Conservation (phyloP, 2,113 vertebrate species). For the Jaculus jaculus region DNA sequence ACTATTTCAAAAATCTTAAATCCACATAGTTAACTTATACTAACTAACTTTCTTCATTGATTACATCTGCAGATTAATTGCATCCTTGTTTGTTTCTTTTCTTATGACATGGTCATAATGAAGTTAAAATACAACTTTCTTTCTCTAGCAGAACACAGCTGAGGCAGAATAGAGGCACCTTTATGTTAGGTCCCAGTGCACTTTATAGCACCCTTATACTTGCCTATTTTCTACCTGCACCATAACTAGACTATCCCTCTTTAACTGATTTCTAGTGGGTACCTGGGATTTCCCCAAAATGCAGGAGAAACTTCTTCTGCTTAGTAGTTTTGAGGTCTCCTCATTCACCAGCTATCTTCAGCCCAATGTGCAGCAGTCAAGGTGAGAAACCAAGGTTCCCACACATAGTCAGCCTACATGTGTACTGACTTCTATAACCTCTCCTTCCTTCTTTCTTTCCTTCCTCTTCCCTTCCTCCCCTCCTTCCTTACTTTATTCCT, state of each 20-base stretch:
- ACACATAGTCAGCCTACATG: not conserved
- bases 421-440: not conserved
- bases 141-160: not conserved
- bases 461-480: too few species aligned
- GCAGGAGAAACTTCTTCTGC: not conserved
- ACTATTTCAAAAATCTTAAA: not conserved
- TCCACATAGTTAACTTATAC: not conserved
- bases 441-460: too few species aligned
- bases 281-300: not conserved
- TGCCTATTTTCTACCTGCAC: not conserved
- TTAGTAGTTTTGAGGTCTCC: not conserved
- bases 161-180: not conserved
- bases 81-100: not conserved
- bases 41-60: not conserved
- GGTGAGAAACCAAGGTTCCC: not conserved
- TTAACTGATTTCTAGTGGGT: not conserved
- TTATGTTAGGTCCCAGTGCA: not conserved
- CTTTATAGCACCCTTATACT: not conserved
- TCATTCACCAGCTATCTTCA: not conserved
- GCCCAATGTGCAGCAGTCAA: not conserved
- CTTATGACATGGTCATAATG: not conserved
- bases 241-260: not conserved
- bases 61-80: not conserved
- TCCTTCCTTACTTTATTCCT: too few species aligned
- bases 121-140: not conserved